Evolutionary conservation across 2,797 vertebrate genomes (phyloP).

Genomic region (Lagodon rhomboides): DNA sequence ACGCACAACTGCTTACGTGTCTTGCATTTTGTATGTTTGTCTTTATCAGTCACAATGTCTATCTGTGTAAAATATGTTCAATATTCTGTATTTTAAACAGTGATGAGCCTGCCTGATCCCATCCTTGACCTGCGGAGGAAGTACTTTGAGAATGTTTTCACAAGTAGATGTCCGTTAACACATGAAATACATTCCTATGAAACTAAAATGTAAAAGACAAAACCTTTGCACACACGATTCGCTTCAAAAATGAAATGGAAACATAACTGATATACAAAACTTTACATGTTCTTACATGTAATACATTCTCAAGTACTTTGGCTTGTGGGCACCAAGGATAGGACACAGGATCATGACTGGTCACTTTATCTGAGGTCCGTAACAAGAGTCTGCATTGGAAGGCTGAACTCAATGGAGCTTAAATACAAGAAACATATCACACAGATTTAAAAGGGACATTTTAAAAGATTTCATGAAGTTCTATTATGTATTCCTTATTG

Average conservation of each 20-base stretch:
- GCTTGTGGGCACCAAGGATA: conserved; percentile 78
- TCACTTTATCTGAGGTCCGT: conserved; percentile 86
- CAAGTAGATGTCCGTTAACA: neutral
- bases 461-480: too few species aligned
- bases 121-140: conserved; percentile 73
- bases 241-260: conserved; percentile 3
- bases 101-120: conserved; percentile 83
- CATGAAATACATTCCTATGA: neutral
- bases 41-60: conserved; percentile 76
- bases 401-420: conserved; percentile 80
- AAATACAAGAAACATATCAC: neutral
- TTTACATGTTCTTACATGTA: conserved; percentile 1
- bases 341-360: conserved; percentile 92
- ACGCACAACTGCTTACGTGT: conserved; percentile 81
- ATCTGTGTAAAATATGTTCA: conserved; percentile 73
- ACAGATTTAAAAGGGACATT: neutral
- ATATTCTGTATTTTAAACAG: conserved; percentile 81
- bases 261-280: neutral
- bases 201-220: neutral
- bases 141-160: conserved; percentile 40
- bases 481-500: too few species aligned
- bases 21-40: conserved; percentile 80
- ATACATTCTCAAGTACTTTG: conserved; percentile 38
- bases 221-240: neutral
- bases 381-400: conserved; percentile 96